Evolutionary conservation across 2,113 vertebrate genomes (phyloP), one percentile per base, ranked within the genome.

Genomic region (Propithecus coquereli): DNA sequence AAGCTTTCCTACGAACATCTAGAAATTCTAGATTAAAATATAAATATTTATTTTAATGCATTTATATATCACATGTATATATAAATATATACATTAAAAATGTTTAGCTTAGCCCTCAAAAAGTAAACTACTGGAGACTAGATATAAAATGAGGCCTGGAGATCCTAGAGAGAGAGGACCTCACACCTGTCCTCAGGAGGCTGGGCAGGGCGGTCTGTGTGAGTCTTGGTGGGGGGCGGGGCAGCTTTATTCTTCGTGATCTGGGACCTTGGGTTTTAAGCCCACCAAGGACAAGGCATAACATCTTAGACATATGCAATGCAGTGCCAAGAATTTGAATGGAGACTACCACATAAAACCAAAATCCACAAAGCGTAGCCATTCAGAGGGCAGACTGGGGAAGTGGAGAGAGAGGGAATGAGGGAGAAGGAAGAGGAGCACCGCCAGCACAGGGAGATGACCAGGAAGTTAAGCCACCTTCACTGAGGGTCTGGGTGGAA

Each of bases 401-500:
- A 5, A 1, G 3, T 47, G 20, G 43, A 0, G 25, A 5, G 1
- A 4, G 3, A 40, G 25, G 50, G 1, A 11, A 6, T 2, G 20
- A 37, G 3, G n/a, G 3, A 23, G 12, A 22, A 14, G 73, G 45
- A 68, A 54, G 70, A 43, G 30, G 54, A 86, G 12, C 3, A 63
- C 9, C 74, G 9, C 37, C 37, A 79, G n/a, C 70, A 40, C 71
- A 65, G 37, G 43, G 7, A 57, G 37, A 43, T 8, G 10, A 52
- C 12, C 65, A 70, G 7, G 18, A 30, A 27, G 25, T 27, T 9
- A 13, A 30, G 27, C 8, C 5, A 3, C 54, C 84, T 47, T 61
- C 57, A 74, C 16, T 92, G 66, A 52, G 45, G n/a, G 45, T 65
- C 47, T 23, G 57, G 22, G 61, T 63, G 11, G 52, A 82, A 87